Base-by-base conservation (phyloP, 2,113 vertebrate species). In the Hylia prasina region DNA sequence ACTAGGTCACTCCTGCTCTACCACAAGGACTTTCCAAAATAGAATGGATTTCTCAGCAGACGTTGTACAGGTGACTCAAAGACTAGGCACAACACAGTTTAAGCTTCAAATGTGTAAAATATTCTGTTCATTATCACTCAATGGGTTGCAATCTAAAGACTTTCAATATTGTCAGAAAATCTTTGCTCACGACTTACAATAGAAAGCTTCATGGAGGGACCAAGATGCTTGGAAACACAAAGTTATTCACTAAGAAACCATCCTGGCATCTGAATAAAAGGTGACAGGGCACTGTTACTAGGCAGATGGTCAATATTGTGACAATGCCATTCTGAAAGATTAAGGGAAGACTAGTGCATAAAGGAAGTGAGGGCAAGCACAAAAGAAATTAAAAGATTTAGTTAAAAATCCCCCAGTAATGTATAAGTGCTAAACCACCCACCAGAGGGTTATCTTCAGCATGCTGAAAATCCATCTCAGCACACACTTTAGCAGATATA, bases 41-140 rank as follows among this genome's bases (percentile, higher is more conserved):
- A 96, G 93, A 97, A 97, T 87, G 94, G 94, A 92, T 89, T 96
- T 97, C 91, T 96, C 86, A 95, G 95, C 78, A 95, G 89, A 97
- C 5, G 9, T 61, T 87, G 78, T 71, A 87, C 44, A 91, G 95
- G 91, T 93, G 95, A 98, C 97, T 98, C 97, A 97, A 97, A 98
- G 97, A 97, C 61, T 96, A 70, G 96, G 97, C 97, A 98, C 97
- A 97, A 96, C 89, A 92, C 37, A 51, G 14, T 66, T 83, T 60
- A 37, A 61, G 44, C 30, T 71, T 39, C 30, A 83, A 39, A 35
- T 13, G 18, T 64, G 42, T 53, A 48, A 89, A 94, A 75, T 61
- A 65, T 27, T 82, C 39, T 73, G n/a, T 68, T 73, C 8, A 27
- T 81, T 85, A 40, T 50, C 51, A 73, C 40, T 89, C 47, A 65